Percentiles rank a stretch among this genome's conserved stretches.
These are phyloP conservation scores for Myotis lucifugus DNA, from an alignment of 2,113 vertebrate genomes.

Conservation along the genomic window DNA sequence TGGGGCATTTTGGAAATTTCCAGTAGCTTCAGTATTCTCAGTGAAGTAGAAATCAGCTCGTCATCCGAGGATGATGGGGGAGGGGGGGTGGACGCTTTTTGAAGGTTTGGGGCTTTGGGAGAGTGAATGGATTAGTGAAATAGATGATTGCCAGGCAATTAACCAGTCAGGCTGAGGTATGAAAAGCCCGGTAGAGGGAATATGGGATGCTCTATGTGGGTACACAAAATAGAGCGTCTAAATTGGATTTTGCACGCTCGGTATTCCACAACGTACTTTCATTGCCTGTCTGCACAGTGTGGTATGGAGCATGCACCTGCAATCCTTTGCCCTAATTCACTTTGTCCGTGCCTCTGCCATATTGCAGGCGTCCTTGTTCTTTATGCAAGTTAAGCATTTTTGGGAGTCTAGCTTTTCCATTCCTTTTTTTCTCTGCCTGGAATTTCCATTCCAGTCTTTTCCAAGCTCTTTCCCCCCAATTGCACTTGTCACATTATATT, in stretches of 20 bases:
- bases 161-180: not conserved
- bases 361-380: not conserved
- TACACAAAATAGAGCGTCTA: not conserved
- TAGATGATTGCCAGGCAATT: not conserved
- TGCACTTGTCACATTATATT: not conserved
- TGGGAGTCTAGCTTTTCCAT: not conserved
- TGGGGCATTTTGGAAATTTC: not conserved
- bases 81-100: not conserved
- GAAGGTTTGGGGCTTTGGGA: not conserved
- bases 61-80: not conserved
- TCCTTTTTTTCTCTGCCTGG: slow-evolving; percentile 27
- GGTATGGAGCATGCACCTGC: not conserved
- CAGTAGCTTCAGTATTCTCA: not conserved
- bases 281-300: not conserved
- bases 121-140: not conserved
- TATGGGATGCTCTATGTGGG: accelerated
- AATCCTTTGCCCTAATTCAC: not conserved
- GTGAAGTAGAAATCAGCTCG: not conserved
- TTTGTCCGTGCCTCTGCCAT: not conserved
- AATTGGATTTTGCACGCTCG: not conserved
- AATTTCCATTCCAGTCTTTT: not conserved
- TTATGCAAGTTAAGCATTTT: not conserved
- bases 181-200: not conserved
- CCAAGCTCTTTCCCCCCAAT: not conserved
- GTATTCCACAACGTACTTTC: not conserved